Evolutionary conservation across 2,888 invertebrate genomes (phyloP), one percentile per base, ranked within the genome.

Genomic region (Aphodius sticticus): DNA sequence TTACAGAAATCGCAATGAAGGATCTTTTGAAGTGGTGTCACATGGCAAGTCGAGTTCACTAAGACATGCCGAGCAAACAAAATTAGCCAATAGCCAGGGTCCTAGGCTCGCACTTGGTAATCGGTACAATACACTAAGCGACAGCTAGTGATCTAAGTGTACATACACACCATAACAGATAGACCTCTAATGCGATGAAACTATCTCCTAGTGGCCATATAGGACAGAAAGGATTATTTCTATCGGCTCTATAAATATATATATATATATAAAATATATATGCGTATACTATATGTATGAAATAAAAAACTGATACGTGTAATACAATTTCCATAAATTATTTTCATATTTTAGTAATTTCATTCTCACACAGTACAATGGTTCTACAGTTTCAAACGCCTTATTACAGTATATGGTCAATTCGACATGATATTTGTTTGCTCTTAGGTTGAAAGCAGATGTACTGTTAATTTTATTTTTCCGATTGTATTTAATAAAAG

Each of bases 41-140:
- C 91, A 91, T 83, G 89, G 89, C 84, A 91, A 91, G 78, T 90
- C 91, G 16, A 90, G 90, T 83, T 89, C 90, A 9, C 87, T 88
- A 79, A 85, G 89, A 81, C 90, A 90, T 84, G 88, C 89, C n/a
- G 90, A 90, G 82, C 90, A 89, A 78, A 86, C 89, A 77, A 90
- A 90, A 81, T 89, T 90, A 16, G 85, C 88, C 77, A 89, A 90
- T 79, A 84, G 87, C 70, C 90, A 91, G 85, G 91, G 91, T 76
- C 91, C 92, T 70, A 91, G 92, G 82, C 87, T 93, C 70, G 90
- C 91, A 26, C 88, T 93, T 85, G 93, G 92, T 83, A 93, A 93
- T 88, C 93, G 93, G 86, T 93, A 91, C 85, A 92, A 92, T 85
- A 92, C 93, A 81, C 89, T 93, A 15, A 91, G 92, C 83, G 92